Base-by-base conservation (phyloP, 2,113 vertebrate species). In the Coryphaenoides rupestris region DNA sequence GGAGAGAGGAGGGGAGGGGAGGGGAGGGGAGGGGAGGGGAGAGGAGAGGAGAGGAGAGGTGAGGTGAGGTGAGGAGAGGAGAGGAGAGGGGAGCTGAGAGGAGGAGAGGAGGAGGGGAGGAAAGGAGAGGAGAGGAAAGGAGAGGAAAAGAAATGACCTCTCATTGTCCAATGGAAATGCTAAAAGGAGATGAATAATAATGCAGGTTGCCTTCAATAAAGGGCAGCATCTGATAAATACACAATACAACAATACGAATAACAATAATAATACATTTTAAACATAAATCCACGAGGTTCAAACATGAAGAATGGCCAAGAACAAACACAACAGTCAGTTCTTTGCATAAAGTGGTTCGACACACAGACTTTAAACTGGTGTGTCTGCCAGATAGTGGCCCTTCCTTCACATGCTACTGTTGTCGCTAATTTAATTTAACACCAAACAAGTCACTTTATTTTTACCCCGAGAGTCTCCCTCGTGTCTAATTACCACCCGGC, bases 401-500 rank as follows among this genome's bases (percentile, higher is more conserved):
- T 69, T 65, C 65, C 40, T 75, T 78, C 66, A 68, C 28, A 68
- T 56, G 69, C 70, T 70, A 79, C 73, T 66, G 74, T 78, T 84
- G 62, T 26, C 69, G 73, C 77, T 87, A 83, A 86, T 82, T 82
- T 72, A 66, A 65, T 47, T 82, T 70, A 66, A 67, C 40, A 74
- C 69, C 74, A 81, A 84, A 83, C 72, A 84, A 85, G 77, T 79
- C 66, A 71, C 75, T 82, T 87, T 78, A 86, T 84, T 79, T 86
- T 76, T 75, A 77, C 75, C 72, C 72, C 64, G 53, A 77, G 40
- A 68, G 54, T 58, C 86, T 13, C 84, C 78, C 80, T 60, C 52
- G 84, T 86, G 87, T 72, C 75, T 84, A 80, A 89, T 89, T 85
- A 87, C 70, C 57, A 59, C 62, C 63, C 68, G 46, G 70, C 71